Percentiles rank a stretch among this genome's conserved stretches.
These are phyloP conservation scores for Ascaphus truei DNA, from an alignment of 2,113 vertebrate genomes.

Conservation along the genomic window DNA sequence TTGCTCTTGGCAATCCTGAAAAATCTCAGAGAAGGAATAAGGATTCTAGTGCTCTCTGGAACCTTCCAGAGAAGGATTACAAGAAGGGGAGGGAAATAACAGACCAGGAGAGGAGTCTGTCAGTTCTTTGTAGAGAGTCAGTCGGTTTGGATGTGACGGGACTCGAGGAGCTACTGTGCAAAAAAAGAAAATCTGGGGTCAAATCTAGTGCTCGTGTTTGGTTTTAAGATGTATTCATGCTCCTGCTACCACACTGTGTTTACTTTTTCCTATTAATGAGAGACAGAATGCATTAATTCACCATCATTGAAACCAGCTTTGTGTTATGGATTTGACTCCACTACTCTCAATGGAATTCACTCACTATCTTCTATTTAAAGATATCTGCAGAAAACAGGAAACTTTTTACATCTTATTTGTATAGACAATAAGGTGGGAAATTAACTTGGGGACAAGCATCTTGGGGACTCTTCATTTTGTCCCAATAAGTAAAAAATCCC, in stretches of 20 bases:
- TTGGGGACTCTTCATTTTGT: conserved; percentile 62
- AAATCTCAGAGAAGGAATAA: too few species aligned
- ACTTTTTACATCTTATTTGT: conserved; percentile 66
- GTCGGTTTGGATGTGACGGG: too few species aligned
- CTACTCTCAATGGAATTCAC: conserved; percentile 54
- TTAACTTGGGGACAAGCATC: conserved; percentile 62
- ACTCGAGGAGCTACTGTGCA: too few species aligned
- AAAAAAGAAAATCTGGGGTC: conserved; percentile 27
- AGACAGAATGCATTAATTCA: conserved; percentile 40
- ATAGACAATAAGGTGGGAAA: conserved; percentile 69
- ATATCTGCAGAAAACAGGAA: conserved; percentile 64
- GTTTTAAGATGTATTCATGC: conserved; percentile 32
- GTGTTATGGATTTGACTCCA: conserved; percentile 43
- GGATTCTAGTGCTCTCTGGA: too few species aligned
- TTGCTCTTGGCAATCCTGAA: too few species aligned
- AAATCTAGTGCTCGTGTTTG: conserved; percentile 7
- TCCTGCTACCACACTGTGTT: conserved; percentile 21
- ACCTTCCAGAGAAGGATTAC: too few species aligned
- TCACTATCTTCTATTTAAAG: conserved; percentile 54
- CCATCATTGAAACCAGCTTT: conserved; percentile 44
- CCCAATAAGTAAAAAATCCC: conserved; percentile 50
- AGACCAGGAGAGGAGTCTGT: too few species aligned
- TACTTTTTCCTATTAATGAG: conserved; percentile 34
- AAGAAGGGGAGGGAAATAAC: too few species aligned
- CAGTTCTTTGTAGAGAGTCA: too few species aligned